A percentile compares a stretch with the other conserved stretches of the same genome.
Conservation (phyloP, 2,113 vertebrate species). For the Bathybates hornii region DNA sequence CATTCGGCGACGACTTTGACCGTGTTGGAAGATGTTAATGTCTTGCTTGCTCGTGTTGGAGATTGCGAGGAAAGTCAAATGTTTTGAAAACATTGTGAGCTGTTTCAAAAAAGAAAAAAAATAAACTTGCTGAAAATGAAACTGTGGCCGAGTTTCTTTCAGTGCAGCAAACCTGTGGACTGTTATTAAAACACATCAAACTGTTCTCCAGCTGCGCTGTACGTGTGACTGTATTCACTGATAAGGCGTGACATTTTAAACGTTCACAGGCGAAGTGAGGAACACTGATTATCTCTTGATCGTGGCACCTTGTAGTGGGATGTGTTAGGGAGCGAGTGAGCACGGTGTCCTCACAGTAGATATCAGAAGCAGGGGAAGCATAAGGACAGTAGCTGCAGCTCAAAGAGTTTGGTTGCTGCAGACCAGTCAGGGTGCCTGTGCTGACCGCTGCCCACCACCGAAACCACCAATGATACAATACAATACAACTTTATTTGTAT, state of each 20-base stretch:
- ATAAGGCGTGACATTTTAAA: neutral
- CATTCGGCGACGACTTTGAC: slow-evolving; percentile 37
- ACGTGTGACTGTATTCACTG: neutral
- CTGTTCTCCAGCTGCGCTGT: neutral
- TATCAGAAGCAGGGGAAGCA: neutral
- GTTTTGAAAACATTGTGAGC: slow-evolving; percentile 55
- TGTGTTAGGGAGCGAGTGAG: neutral
- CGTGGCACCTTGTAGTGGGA: neutral
- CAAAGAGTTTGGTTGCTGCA: neutral
- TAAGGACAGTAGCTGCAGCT: neutral
- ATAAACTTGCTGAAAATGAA: slow-evolving; percentile 69
- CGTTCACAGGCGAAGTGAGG: neutral
- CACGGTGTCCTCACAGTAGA: neutral
- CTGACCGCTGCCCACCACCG: neutral
- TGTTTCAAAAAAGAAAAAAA: slow-evolving; percentile 71
- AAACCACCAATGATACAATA: neutral
- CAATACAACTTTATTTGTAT: neutral
- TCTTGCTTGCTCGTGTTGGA: slow-evolving; percentile 61
- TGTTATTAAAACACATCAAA: neutral
- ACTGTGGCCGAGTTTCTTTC: neutral
- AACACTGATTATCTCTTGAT: neutral
- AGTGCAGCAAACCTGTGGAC: neutral
- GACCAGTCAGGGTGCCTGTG: neutral
- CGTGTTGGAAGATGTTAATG: slow-evolving; percentile 42
- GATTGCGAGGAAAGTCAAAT: slow-evolving; percentile 50